Evolutionary conservation across 2,113 vertebrate genomes (phyloP).

Genomic region (Tringa solitaria): DNA sequence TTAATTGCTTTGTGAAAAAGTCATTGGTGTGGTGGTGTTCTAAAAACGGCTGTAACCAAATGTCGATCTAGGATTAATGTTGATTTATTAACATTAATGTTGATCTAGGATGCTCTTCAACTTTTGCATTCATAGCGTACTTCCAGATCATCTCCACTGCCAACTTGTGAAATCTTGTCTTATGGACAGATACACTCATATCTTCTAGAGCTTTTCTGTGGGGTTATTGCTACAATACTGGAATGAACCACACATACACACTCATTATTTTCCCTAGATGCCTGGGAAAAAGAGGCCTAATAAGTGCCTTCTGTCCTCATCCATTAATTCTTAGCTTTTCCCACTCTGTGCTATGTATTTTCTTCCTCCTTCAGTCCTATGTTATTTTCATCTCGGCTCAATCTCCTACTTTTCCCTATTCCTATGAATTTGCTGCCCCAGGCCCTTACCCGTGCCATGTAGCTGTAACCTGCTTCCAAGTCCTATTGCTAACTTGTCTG

Average conservation of each 20-base stretch:
- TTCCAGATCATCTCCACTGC: not conserved
- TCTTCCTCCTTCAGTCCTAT: not conserved
- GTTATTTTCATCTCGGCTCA: not conserved
- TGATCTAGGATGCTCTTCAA: not conserved
- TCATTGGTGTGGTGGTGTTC: not conserved
- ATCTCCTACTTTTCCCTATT: not conserved
- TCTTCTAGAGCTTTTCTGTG: not conserved
- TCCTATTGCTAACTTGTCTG: not conserved
- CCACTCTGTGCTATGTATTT: not conserved
- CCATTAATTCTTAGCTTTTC: not conserved
- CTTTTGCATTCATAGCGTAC: not conserved
- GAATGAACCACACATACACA: not conserved
- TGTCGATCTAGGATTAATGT: not conserved
- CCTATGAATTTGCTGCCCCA: not conserved
- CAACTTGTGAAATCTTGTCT: not conserved
- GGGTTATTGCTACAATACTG: not conserved
- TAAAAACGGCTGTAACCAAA: not conserved
- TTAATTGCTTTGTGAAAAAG: not conserved
- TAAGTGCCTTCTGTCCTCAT: not conserved
- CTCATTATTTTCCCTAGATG: not conserved
- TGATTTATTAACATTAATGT: not conserved
- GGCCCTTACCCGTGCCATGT: not conserved
- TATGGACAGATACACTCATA: fast-evolving
- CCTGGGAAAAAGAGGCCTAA: not conserved
- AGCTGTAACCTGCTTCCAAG: not conserved